A percentile compares a stretch with the other conserved stretches of the same genome.
Evolutionary conservation across 2,888 invertebrate genomes (phyloP).

Genomic region (Eutolmus rufibarbis): DNA sequence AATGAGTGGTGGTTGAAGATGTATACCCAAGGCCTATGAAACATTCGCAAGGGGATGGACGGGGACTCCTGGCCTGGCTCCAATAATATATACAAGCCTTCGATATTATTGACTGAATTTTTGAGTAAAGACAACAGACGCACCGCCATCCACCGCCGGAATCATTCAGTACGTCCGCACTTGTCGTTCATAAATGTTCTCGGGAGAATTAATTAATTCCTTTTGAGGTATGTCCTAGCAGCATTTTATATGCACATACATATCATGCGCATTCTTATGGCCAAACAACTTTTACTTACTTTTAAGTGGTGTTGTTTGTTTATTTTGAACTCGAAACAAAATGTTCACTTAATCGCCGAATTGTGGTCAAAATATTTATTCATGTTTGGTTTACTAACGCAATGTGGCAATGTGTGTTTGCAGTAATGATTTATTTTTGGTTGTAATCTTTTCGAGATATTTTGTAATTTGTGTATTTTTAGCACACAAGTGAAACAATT

Average conservation of each 20-base stretch:
- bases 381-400: not conserved
- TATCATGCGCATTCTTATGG: not conserved
- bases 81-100: not conserved
- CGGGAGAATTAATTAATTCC: not conserved
- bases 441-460: not conserved
- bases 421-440: not conserved
- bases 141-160: not conserved
- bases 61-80: not conserved
- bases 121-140: not conserved
- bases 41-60: not conserved
- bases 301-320: not conserved
- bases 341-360: not conserved
- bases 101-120: conserved; percentile 32
- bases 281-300: not conserved
- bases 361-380: not conserved
- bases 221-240: not conserved
- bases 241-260: not conserved
- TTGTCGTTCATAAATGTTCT: not conserved
- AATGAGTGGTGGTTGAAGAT: not conserved
- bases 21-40: not conserved
- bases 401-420: not conserved
- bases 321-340: not conserved
- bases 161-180: not conserved
- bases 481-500: not conserved
- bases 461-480: not conserved